Percentiles rank a stretch among this genome's conserved stretches.
Conservation (phyloP, 2,888 invertebrate species). For the Drosophila acutilabella region DNA sequence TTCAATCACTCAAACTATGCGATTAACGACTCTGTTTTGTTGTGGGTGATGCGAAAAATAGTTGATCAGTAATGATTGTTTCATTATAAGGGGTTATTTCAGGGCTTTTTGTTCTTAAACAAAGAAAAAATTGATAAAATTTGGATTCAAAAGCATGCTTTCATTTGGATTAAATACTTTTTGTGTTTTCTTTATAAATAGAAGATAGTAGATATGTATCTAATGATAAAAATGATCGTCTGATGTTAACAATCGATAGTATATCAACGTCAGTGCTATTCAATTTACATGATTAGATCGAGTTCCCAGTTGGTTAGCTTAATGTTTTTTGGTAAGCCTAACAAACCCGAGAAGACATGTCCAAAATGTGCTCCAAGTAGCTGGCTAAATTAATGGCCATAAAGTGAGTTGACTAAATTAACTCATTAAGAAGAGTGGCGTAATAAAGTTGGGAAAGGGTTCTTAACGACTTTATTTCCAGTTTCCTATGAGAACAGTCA, state of each 20-base stretch:
- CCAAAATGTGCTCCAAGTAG: conserved; percentile 10
- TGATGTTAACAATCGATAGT: neutral
- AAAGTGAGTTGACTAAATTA: conserved; percentile 55
- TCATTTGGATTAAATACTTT: too few species aligned
- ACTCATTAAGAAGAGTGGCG: conserved; percentile 53
- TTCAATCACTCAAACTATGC: conserved; percentile 29
- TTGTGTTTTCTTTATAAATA: too few species aligned
- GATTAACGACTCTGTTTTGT: conserved; percentile 28
- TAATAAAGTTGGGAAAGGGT: conserved; percentile 37
- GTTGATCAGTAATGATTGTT: conserved; percentile 52
- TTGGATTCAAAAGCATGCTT: too few species aligned
- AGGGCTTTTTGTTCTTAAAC: conserved; percentile 36
- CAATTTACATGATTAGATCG: neutral
- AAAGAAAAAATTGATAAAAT: too few species aligned
- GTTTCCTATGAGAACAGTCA: conserved; percentile 1
- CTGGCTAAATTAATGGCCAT: conserved; percentile 48
- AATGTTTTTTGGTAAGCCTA: neutral
- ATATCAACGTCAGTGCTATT: neutral
- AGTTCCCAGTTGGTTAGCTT: conserved; percentile 2
- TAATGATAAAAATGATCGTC: neutral
- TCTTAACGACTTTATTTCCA: conserved; percentile 26
- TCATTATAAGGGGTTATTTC: conserved; percentile 50
- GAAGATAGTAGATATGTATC: too few species aligned
- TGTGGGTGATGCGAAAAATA: conserved; percentile 14
- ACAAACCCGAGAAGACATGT: neutral